These are phyloP conservation scores for Calypte anna DNA, from an alignment of 2,113 vertebrate genomes.

Conservation along the genomic window DNA sequence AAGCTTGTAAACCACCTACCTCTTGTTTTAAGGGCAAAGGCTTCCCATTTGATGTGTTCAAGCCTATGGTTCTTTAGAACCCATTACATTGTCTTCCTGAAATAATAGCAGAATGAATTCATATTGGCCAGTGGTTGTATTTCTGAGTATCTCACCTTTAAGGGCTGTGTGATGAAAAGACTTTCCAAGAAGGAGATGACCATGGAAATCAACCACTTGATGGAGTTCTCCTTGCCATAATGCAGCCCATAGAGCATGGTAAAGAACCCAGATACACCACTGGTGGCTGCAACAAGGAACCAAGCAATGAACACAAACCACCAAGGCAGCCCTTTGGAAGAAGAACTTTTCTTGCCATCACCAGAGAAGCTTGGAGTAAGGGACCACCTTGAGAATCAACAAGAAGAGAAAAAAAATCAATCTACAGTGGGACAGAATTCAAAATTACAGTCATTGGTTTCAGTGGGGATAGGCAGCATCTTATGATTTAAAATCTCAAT, in stretches of 20 bases:
- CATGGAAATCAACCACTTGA: slow-evolving; percentile 95
- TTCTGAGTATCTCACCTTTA: slow-evolving; percentile 84
- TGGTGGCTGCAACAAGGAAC: slow-evolving; percentile 87
- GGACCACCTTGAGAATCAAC: slow-evolving; percentile 45
- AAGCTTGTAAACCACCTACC: not conserved
- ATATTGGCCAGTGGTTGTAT: not conserved
- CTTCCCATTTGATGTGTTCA: not conserved
- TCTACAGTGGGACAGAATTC: not conserved
- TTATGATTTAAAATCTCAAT: not conserved
- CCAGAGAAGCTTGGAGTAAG: slow-evolving; percentile 62
- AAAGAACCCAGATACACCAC: slow-evolving; percentile 87
- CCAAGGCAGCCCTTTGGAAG: slow-evolving; percentile 86
- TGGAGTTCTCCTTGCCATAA: slow-evolving; percentile 88
- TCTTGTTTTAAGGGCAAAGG: not conserved
- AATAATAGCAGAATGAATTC: not conserved
- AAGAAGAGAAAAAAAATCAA: not conserved
- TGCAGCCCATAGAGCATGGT: slow-evolving; percentile 93
- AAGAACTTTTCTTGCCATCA: slow-evolving; percentile 59
- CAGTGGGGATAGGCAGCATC: not conserved
- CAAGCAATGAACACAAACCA: slow-evolving; percentile 93
- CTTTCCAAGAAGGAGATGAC: slow-evolving; percentile 92
- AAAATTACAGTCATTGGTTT: not conserved
- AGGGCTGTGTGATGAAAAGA: slow-evolving; percentile 91
- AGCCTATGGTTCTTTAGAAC: not conserved
- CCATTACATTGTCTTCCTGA: not conserved